phyloP scores from a whole-genome alignment of 2,888 invertebrate species.

The Frankliniella intonsa region DNA sequence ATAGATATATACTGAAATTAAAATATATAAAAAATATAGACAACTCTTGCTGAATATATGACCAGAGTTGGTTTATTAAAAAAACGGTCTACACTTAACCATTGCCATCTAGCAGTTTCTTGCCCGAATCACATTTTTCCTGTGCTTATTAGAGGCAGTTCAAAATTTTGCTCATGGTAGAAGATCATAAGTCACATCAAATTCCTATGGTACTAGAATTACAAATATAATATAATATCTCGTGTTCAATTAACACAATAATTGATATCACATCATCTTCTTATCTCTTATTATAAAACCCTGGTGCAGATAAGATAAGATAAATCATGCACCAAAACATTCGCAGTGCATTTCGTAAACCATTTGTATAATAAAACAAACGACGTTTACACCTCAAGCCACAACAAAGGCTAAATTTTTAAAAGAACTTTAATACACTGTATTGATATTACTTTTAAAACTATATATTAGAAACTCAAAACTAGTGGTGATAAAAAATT shows the following conservation, averaged over 20 bases:
- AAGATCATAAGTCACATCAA: neutral
- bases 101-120: neutral
- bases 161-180: neutral
- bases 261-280: neutral
- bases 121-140: neutral
- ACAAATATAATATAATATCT: neutral
- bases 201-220: neutral
- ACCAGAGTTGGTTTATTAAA: neutral
- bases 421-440: neutral
- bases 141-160: neutral
- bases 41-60: neutral
- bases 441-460: too few species aligned
- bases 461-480: too few species aligned
- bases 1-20: neutral
- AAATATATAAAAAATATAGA: neutral
- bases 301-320: neutral
- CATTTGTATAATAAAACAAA: neutral
- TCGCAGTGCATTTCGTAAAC: too few species aligned
- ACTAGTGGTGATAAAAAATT: neutral
- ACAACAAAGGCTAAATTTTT: neutral
- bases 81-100: neutral
- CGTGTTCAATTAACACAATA: neutral
- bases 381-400: neutral
- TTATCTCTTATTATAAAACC: neutral
- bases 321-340: neutral